phyloP scores from a whole-genome alignment of 2,113 vertebrate species.

The Struthio camelus region DNA sequence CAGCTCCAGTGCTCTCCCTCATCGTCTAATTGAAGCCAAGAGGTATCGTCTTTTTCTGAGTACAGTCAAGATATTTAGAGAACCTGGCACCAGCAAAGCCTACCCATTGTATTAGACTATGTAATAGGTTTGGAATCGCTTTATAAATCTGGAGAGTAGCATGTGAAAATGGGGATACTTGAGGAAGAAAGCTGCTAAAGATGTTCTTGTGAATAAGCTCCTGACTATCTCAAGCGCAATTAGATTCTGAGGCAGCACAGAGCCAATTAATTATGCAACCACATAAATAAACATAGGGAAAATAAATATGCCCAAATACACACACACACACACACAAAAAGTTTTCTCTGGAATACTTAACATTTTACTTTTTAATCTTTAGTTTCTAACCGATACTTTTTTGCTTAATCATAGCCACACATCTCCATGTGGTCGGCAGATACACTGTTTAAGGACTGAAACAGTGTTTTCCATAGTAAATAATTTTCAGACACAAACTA shows the following conservation, averaged over 20 bases:
- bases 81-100: neutral
- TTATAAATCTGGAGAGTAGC: neutral
- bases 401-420: neutral
- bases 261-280: neutral
- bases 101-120: neutral
- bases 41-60: neutral
- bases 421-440: neutral
- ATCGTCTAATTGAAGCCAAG: neutral
- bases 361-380: neutral
- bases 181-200: neutral
- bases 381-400: neutral
- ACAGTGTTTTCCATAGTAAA: neutral
- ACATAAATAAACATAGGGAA: neutral
- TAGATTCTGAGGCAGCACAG: neutral
- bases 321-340: neutral
- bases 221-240: neutral
- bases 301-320: neutral
- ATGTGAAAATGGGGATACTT: neutral
- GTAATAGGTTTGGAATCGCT: neutral
- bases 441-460: neutral
- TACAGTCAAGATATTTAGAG: neutral
- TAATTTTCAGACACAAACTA: neutral
- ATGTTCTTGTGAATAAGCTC: neutral
- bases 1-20: rapidly evolving
- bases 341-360: neutral